A percentile compares a stretch with the other conserved stretches of the same genome.
Evolutionary conservation across 1,140 invertebrate genomes (phyloP).

Genomic region (Kradibia gibbosae): DNA sequence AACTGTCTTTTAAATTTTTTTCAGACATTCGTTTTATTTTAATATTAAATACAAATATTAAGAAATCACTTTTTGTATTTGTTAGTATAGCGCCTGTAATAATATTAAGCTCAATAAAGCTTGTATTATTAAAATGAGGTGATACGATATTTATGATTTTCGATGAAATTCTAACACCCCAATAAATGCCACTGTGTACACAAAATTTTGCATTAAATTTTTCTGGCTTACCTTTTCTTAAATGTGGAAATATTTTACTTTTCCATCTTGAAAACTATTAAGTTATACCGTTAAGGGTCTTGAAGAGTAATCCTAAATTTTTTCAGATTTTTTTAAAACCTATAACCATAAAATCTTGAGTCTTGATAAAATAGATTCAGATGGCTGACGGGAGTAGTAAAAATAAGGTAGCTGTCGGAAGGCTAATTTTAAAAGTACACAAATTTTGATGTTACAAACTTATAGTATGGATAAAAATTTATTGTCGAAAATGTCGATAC

Average conservation of each 20-base stretch:
- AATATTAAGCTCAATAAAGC: too few relatives aligned
- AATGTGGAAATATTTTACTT: background rate
- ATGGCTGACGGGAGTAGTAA: slow-evolving; percentile 19
- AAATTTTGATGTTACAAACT: slow-evolving; percentile 20
- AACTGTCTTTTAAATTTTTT: too few relatives aligned
- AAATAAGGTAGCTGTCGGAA: slow-evolving; percentile 22
- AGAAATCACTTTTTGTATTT: too few relatives aligned
- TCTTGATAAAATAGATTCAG: slow-evolving; percentile 17
- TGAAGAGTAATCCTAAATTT: background rate
- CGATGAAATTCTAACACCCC: too few relatives aligned
- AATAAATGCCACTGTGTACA: too few relatives aligned
- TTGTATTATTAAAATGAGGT: too few relatives aligned
- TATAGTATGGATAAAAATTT: slow-evolving; percentile 1
- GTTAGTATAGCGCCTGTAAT: too few relatives aligned
- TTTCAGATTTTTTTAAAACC: slow-evolving; percentile 4
- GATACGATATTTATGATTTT: too few relatives aligned
- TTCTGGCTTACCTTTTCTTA: background rate
- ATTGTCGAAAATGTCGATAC: background rate
- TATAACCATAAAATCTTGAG: slow-evolving; percentile 19
- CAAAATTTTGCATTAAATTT: background rate
- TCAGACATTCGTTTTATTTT: too few relatives aligned
- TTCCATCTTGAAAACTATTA: background rate
- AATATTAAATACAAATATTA: too few relatives aligned
- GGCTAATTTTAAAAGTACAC: slow-evolving; percentile 25
- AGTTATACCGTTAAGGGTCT: background rate